A percentile compares a stretch with the other conserved stretches of the same genome.
These are phyloP conservation scores for Apogon talboti DNA, from an alignment of 2,797 vertebrate species.

Conservation along the genomic window DNA sequence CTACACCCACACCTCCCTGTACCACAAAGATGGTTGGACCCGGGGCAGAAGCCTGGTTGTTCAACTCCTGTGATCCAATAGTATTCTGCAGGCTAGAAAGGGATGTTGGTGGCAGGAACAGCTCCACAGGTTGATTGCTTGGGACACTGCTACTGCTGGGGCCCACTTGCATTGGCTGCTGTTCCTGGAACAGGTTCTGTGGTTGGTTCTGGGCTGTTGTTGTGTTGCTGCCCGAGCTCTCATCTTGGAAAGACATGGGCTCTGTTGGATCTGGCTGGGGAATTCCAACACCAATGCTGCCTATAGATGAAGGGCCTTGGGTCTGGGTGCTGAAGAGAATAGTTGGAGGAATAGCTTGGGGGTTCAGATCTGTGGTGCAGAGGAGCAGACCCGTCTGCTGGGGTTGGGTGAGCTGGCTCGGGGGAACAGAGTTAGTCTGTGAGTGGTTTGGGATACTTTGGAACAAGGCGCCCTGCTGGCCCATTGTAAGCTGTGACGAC, in stretches of 20 bases:
- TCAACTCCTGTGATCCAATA: slow-evolving; percentile 91
- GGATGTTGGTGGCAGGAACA: slow-evolving; percentile 93
- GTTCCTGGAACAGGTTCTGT: slow-evolving; percentile 90
- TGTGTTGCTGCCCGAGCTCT: slow-evolving; percentile 83
- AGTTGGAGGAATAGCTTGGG: slow-evolving; percentile 80
- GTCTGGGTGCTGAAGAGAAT: slow-evolving; percentile 88
- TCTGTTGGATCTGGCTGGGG: slow-evolving; percentile 88
- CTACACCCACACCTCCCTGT: slow-evolving; percentile 86
- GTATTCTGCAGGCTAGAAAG: slow-evolving; percentile 91
- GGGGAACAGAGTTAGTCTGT: slow-evolving; percentile 70
- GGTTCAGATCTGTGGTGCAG: slow-evolving; percentile 87
- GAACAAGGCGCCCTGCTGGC: slow-evolving; percentile 81
- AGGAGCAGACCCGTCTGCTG: slow-evolving; percentile 90
- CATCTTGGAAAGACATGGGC: slow-evolving; percentile 95
- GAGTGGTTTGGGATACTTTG: slow-evolving; percentile 78
- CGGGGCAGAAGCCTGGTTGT: slow-evolving; percentile 81
- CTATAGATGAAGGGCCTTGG: slow-evolving; percentile 77
- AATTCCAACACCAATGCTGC: slow-evolving; percentile 83
- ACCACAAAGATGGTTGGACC: slow-evolving; percentile 90
- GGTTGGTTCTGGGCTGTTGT: slow-evolving; percentile 77
- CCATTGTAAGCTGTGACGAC: slow-evolving; percentile 71
- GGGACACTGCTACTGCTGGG: slow-evolving; percentile 87
- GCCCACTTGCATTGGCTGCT: slow-evolving; percentile 95
- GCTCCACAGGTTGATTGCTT: slow-evolving; percentile 90
- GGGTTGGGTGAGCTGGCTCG: slow-evolving; percentile 77